These are phyloP conservation scores for Passer montanus DNA, from an alignment of 2,113 vertebrate genomes.

Conservation along the genomic window DNA sequence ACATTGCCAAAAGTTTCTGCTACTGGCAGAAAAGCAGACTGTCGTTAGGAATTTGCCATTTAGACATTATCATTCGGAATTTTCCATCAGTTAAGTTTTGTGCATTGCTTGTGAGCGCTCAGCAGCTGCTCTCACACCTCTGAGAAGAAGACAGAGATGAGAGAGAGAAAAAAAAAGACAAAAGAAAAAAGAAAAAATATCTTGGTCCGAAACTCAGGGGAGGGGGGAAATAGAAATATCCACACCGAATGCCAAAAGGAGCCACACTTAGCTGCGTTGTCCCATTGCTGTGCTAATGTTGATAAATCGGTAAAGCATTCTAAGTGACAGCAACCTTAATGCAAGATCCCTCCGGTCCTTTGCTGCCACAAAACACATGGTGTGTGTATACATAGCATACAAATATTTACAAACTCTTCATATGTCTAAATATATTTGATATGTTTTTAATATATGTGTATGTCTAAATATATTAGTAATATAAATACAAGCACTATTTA, in stretches of 20 bases:
- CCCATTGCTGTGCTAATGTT: accelerated
- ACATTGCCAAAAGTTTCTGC: neutral
- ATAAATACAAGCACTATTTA: neutral
- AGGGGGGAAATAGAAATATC: neutral
- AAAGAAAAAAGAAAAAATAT: neutral
- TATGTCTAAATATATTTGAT: neutral
- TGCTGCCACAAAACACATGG: accelerated
- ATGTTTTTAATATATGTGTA: neutral
- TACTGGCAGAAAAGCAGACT: neutral
- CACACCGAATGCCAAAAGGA: neutral
- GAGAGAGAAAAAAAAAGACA: too few species aligned
- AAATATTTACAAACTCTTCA: neutral
- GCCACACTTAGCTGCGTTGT: too few species aligned
- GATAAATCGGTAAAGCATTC: too few species aligned
- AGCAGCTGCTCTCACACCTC: neutral
- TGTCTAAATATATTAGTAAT: neutral
- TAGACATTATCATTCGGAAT: neutral
- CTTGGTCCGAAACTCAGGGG: accelerated
- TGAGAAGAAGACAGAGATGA: neutral
- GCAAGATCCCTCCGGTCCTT: neutral
- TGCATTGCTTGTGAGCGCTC: accelerated
- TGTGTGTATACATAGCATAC: too few species aligned
- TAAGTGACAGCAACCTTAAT: neutral
- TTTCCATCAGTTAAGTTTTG: neutral
- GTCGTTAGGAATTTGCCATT: neutral